Evolutionary conservation across 1,140 invertebrate genomes (phyloP), one percentile per base, ranked within the genome.

Genomic region (Zophobas morio): DNA sequence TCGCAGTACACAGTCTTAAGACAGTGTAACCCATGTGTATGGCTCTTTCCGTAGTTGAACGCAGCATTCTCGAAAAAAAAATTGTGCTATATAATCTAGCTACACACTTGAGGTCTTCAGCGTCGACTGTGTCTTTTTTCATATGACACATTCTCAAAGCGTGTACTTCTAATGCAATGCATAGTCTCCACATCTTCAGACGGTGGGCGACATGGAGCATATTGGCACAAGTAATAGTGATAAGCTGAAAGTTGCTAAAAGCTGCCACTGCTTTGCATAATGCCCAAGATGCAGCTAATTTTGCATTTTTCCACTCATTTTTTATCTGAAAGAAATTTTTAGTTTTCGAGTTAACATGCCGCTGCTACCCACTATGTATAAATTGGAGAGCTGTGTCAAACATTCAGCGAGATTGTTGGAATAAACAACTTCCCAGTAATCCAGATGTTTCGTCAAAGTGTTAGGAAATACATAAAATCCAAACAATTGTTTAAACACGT

Each of bases 211-310:
- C 74, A 8, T 76, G 80, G 33, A 91, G 87, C 86, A 91, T 87
- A 57, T 90, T 90, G 0, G 85, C 86, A 73, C 89, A 90, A 4
- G 87, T 85, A 1, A 84, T 84, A 70, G 89, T 90, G 0, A 91
- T 81, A 0, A 87, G 79, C 8, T 86, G 79, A 74, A 91, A 90
- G 78, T 90, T 87, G 3, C 85, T 86, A 51, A 87, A 87, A 0
- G 87, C 86, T 4, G 84, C 78, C 4, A 89, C 75, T 0, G 89
- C 88, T 46, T 87, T 86, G 75, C 87, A 88, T 39, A 91, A 77
- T 39, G 88, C 84, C 89, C 89, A 90, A 35, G 89, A 84, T 0
- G 90, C 89, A 2, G 90, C 88, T 33, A 91, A 80, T 46, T 86
- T 82, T 0, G 90, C 89, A 51, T 88, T 87, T 2, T 85, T 82